Conservation (phyloP, 2,888 invertebrate genomes). For the Thumatha senex region DNA sequence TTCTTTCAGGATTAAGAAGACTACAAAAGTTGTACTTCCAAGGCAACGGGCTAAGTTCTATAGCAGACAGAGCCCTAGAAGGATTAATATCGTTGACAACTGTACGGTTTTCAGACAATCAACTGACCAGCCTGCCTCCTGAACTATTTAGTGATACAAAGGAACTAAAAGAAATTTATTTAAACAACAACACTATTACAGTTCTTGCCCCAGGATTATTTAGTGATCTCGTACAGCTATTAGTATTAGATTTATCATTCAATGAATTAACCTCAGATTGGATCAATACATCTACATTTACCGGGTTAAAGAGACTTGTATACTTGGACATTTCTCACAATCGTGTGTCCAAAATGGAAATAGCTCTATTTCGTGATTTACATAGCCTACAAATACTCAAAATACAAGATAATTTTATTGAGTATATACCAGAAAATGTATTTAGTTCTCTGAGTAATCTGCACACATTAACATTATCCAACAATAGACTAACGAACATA, state of each 20-base stretch:
- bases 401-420: conserved; percentile 91
- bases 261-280: conserved; percentile 92
- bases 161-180: conserved; percentile 90
- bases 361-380: conserved; percentile 89
- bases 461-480: conserved; percentile 91
- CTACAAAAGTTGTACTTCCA: conserved; percentile 90
- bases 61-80: conserved; percentile 91
- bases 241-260: conserved; percentile 89
- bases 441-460: conserved; percentile 90
- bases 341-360: conserved; percentile 88
- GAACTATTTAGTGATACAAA: conserved; percentile 91
- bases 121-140: conserved; percentile 90
- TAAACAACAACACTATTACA: conserved; percentile 92
- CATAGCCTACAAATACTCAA: conserved; percentile 91
- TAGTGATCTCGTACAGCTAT: conserved; percentile 88
- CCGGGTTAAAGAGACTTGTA: conserved; percentile 89
- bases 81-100: conserved; percentile 88
- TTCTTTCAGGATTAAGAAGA: conserved; percentile 87
- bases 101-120: conserved; percentile 91
- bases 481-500: conserved; percentile 89
- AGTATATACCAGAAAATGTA: conserved; percentile 90
- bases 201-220: conserved; percentile 92
- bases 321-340: conserved; percentile 91
- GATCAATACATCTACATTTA: conserved; percentile 92
- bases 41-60: conserved; percentile 89